Conservation (phyloP, 2,113 vertebrate genomes). For the Macaca fascicularis region DNA sequence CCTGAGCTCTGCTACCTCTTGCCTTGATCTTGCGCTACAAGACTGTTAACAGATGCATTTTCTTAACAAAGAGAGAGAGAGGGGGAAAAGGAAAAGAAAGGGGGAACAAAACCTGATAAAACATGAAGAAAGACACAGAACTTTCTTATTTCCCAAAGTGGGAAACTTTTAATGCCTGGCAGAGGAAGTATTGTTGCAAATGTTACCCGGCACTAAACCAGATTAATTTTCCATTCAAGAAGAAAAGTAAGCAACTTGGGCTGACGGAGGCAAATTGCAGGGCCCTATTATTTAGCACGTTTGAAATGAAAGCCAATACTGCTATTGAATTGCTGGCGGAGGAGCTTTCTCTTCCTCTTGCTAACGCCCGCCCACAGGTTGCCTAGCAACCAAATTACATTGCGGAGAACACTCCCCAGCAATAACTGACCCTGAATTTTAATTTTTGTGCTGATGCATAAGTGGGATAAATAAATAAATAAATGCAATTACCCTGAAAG, state of each 20-base stretch:
- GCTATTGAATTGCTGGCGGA: conserved; percentile 63
- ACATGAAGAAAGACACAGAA: conserved; percentile 13
- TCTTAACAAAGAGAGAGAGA: neutral
- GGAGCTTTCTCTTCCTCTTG: conserved; percentile 78
- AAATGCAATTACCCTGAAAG: conserved; percentile 20
- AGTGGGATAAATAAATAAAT: conserved; percentile 76
- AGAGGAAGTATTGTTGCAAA: conserved; percentile 52
- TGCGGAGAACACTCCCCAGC: conserved; percentile 76
- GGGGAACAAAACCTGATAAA: neutral
- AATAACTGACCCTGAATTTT: conserved; percentile 79
- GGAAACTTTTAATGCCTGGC: neutral
- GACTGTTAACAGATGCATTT: neutral
- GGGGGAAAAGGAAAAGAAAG: too few species aligned
- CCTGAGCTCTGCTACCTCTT: neutral
- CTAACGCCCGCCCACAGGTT: conserved; percentile 77
- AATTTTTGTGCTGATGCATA: conserved; percentile 77
- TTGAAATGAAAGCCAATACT: conserved; percentile 76
- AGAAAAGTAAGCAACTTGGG: conserved; percentile 60
- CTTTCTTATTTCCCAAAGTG: conserved; percentile 47
- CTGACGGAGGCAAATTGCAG: conserved; percentile 52
- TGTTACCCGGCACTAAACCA: conserved; percentile 42
- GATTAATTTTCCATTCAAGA: conserved; percentile 67
- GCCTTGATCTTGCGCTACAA: neutral
- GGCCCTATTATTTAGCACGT: conserved; percentile 57
- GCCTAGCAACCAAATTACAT: conserved; percentile 83